Percentiles rank a stretch among this genome's conserved stretches.
These are phyloP conservation scores for Eurytoma californica DNA, from an alignment of 2,888 invertebrate species.

Conservation along the genomic window DNA sequence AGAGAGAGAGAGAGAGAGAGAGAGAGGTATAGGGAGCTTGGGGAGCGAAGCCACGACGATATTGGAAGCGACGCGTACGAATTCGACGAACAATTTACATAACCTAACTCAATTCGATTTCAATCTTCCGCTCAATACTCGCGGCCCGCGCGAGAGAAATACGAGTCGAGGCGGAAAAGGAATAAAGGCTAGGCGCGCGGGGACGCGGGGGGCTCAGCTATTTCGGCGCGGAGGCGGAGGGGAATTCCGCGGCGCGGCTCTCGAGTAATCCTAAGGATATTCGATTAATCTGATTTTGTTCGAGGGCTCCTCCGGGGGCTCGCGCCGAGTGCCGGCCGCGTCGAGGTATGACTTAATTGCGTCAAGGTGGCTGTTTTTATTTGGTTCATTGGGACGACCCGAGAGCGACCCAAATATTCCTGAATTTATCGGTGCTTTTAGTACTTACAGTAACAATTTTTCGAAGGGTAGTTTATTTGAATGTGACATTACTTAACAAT, in stretches of 20 bases:
- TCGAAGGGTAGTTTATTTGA: no score
- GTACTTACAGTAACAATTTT: no score
- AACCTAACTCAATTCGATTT: slow-evolving; percentile 65
- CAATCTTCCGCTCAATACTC: slow-evolving; percentile 60
- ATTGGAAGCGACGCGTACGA: slow-evolving; percentile 57
- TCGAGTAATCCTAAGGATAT: slow-evolving; percentile 18
- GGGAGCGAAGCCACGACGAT: slow-evolving; percentile 38
- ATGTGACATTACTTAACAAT: no score
- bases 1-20: not conserved
- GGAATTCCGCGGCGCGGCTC: slow-evolving; percentile 36
- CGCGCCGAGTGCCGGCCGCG: not conserved
- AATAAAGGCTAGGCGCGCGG: slow-evolving; percentile 43
- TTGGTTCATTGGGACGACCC: no score
- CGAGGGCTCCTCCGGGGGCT: not conserved
- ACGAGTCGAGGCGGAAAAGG: slow-evolving; percentile 52
- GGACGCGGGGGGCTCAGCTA: slow-evolving; percentile 26
- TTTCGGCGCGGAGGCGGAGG: slow-evolving; percentile 28
- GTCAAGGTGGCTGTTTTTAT: no score
- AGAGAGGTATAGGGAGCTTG: not conserved
- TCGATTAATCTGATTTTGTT: slow-evolving; percentile 52
- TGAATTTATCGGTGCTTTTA: no score
- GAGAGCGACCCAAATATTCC: no score
- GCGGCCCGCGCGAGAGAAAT: slow-evolving; percentile 32
- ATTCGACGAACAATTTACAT: slow-evolving; percentile 64
- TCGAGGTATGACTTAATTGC: no score